phyloP scores from a whole-genome alignment of 2,113 vertebrate species.

The Anguilla rostrata region DNA sequence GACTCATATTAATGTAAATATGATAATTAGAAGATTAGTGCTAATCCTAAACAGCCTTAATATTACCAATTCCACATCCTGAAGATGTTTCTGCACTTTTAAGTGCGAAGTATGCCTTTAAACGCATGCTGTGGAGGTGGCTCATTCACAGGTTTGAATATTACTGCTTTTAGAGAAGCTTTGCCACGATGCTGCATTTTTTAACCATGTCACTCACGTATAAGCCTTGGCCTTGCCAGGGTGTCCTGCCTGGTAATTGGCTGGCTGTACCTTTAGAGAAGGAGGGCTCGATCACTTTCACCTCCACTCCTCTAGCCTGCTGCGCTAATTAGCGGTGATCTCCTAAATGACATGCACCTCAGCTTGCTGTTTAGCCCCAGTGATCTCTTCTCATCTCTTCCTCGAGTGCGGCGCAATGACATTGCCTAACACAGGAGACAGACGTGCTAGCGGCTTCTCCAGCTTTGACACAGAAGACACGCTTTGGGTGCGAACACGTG shows the following conservation, averaged over 20 bases:
- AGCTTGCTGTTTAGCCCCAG: neutral
- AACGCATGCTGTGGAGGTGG: neutral
- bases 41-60: conserved; percentile 16
- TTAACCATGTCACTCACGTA: neutral
- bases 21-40: conserved; percentile 28
- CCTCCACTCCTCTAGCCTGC: neutral
- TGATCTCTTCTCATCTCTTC: neutral
- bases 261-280: neutral
- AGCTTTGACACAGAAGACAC: neutral
- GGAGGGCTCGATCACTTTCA: neutral
- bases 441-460: neutral
- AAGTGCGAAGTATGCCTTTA: conserved; percentile 12
- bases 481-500: neutral
- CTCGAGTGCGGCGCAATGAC: neutral
- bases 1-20: conserved; percentile 25
- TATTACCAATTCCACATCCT: neutral
- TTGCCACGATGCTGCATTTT: neutral
- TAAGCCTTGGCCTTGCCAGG: neutral
- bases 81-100: neutral
- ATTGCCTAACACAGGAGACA: neutral
- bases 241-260: conserved; percentile 7
- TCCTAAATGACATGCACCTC: conserved; percentile 29
- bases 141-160: neutral
- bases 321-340: conserved; percentile 19
- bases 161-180: neutral